These are phyloP conservation scores for Apamea sordens DNA, from an alignment of 2,888 invertebrate species.

Conservation along the genomic window DNA sequence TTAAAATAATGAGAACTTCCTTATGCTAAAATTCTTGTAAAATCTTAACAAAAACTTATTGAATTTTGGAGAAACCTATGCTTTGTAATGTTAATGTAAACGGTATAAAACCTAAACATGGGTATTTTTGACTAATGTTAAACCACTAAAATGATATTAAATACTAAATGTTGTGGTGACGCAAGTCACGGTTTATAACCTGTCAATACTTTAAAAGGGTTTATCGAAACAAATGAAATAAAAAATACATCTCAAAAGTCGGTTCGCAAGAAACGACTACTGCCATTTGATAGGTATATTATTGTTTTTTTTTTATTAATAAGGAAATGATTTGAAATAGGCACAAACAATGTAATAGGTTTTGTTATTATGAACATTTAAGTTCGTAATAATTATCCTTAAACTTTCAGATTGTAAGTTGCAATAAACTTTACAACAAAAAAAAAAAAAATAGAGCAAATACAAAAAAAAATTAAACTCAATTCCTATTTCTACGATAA, in stretches of 20 bases:
- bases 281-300: background rate
- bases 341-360: background rate
- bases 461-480: background rate
- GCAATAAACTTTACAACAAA: background rate
- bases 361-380: background rate
- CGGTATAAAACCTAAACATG: slow-evolving; percentile 13
- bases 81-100: slow-evolving; percentile 1
- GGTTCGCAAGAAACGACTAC: background rate
- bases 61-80: slow-evolving; percentile 39
- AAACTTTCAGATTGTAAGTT: slow-evolving; percentile 21
- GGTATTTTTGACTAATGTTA: background rate
- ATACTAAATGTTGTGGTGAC: background rate
- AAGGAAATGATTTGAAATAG: background rate
- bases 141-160: background rate
- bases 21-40: background rate
- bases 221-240: slow-evolving; percentile 7
- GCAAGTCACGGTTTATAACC: slow-evolving; percentile 11
- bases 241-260: background rate
- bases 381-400: background rate
- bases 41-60: background rate
- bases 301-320: background rate
- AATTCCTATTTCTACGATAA: background rate
- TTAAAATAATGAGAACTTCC: background rate
- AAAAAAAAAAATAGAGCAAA: background rate
- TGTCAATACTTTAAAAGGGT: slow-evolving; percentile 29